phyloP scores from a whole-genome alignment of 2,888 invertebrate species.

The Actias luna region DNA sequence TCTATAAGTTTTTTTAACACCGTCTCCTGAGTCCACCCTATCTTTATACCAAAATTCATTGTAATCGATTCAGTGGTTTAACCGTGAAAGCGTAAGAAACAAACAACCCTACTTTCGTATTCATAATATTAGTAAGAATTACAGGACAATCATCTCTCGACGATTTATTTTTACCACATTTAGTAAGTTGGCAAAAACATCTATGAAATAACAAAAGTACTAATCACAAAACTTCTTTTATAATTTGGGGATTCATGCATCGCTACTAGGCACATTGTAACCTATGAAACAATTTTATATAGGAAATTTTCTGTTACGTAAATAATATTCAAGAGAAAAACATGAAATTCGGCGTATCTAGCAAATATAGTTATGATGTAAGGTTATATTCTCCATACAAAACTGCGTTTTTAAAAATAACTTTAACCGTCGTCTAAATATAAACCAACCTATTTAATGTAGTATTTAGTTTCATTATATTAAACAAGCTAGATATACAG shows the following conservation, averaged over 20 bases:
- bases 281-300: background rate
- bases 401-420: background rate
- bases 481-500: background rate
- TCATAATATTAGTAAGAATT: too few relatives aligned
- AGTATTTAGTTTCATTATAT: background rate
- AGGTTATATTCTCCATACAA: constrained; percentile 2
- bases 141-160: too few relatives aligned
- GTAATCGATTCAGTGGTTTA: too few relatives aligned
- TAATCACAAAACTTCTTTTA: too few relatives aligned
- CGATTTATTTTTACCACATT: too few relatives aligned
- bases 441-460: constrained; percentile 1
- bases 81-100: too few relatives aligned
- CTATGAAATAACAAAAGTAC: too few relatives aligned
- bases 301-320: background rate
- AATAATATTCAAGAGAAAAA: background rate
- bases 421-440: background rate
- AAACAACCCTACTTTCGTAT: too few relatives aligned
- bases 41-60: too few relatives aligned
- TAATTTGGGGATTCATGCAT: background rate
- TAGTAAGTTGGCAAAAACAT: too few relatives aligned
- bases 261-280: background rate
- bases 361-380: background rate
- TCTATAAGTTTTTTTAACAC: too few relatives aligned
- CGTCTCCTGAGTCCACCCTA: too few relatives aligned
- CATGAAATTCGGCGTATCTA: background rate